These are phyloP conservation scores for Orientallactaga bullata DNA, from an alignment of 2,113 vertebrate genomes.

Conservation along the genomic window DNA sequence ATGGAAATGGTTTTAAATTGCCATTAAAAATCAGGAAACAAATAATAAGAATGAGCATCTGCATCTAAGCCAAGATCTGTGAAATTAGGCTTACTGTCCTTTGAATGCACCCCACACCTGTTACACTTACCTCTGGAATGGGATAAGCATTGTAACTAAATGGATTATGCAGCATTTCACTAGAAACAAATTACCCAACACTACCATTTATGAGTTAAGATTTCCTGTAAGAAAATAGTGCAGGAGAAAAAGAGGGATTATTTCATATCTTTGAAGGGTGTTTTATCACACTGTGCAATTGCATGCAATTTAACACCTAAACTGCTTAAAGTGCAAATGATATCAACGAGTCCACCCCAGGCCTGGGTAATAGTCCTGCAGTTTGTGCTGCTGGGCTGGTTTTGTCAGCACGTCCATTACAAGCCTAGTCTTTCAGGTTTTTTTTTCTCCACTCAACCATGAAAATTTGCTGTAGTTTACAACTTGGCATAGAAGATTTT, in stretches of 20 bases:
- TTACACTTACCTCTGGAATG: slow-evolving; percentile 77
- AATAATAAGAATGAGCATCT: slow-evolving; percentile 73
- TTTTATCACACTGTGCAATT: slow-evolving; percentile 80
- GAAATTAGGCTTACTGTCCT: slow-evolving; percentile 74
- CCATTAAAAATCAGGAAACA: slow-evolving; percentile 63
- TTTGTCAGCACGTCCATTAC: slow-evolving; percentile 81
- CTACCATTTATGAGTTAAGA: slow-evolving; percentile 77
- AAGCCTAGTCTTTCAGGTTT: slow-evolving; percentile 74
- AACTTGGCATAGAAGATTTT: slow-evolving; percentile 79
- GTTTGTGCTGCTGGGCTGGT: slow-evolving; percentile 58
- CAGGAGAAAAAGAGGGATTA: slow-evolving; percentile 76
- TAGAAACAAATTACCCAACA: slow-evolving; percentile 84
- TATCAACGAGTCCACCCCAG: slow-evolving; percentile 83
- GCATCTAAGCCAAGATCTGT: slow-evolving; percentile 64
- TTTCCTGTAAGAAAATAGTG: slow-evolving; percentile 82
- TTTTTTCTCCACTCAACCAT: slow-evolving; percentile 76
- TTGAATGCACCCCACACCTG: slow-evolving; percentile 75
- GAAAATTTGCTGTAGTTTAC: slow-evolving; percentile 82
- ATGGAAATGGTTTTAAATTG: slow-evolving; percentile 61
- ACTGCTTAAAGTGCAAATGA: slow-evolving; percentile 80
- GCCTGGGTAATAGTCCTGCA: slow-evolving; percentile 70
- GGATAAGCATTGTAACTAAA: slow-evolving; percentile 82
- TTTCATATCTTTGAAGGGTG: slow-evolving; percentile 81
- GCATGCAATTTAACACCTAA: slow-evolving; percentile 80
- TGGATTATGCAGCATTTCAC: slow-evolving; percentile 77